Conservation (phyloP, 2,113 vertebrate species). For the Sitta europaea region DNA sequence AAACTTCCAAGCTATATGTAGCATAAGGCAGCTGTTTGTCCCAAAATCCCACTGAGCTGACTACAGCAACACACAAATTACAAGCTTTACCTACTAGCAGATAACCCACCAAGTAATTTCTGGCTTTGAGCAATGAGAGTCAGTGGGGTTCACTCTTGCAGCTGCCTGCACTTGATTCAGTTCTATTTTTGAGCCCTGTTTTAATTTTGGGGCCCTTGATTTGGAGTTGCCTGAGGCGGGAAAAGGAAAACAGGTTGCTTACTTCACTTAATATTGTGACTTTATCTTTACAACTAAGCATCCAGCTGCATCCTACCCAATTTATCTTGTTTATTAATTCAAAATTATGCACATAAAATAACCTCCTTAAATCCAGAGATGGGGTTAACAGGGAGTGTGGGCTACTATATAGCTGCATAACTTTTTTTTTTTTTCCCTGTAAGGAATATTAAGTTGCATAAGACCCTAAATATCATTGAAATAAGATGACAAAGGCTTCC, state of each 20-base stretch:
- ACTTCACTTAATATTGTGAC: not conserved
- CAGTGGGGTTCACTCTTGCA: constrained; percentile 43
- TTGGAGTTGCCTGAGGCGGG: not conserved
- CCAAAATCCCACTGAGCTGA: constrained; percentile 73
- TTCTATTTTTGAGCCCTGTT: constrained; percentile 39
- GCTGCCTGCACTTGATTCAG: constrained; percentile 29
- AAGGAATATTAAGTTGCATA: not conserved
- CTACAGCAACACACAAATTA: constrained; percentile 80
- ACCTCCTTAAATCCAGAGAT: not conserved
- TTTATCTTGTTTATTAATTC: not conserved
- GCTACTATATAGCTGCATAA: not conserved
- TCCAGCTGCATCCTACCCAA: not conserved
- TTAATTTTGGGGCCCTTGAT: not conserved
- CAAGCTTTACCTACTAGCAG: constrained; percentile 72
- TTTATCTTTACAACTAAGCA: not conserved
- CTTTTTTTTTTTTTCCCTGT: not conserved
- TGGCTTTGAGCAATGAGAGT: constrained; percentile 67
- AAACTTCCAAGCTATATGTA: constrained; percentile 77
- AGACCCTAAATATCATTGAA: not conserved
- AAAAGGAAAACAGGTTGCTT: not conserved
- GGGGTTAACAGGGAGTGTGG: not conserved
- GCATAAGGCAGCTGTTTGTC: constrained; percentile 72
- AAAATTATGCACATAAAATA: not conserved
- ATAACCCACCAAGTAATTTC: constrained; percentile 68
- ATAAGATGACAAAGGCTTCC: not conserved